Evolutionary conservation across 2,797 vertebrate genomes (phyloP), one percentile per base, ranked within the genome.

Genomic region (Harpagifer antarcticus): DNA sequence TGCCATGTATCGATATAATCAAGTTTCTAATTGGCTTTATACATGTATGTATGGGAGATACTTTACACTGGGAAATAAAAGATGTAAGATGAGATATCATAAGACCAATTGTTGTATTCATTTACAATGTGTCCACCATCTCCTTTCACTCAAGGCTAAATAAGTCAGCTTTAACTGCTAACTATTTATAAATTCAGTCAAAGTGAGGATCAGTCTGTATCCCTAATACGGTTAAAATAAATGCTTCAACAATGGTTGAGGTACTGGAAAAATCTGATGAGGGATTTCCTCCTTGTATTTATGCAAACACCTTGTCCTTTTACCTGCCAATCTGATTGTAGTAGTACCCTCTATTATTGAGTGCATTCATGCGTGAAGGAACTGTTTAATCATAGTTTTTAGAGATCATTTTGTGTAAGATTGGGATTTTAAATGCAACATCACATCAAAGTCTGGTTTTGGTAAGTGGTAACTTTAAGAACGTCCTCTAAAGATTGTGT

Each of bases 291-390:
- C 17, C 54, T 13, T 50, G n/a, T 10, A 58, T 61, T 42, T 20
- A 31, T 16, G 43, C 9, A 37, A 44, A 44, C 47, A 49, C 3
- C 0, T 17, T 49, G 19, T 55, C 33, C 0, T 2, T 49, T 43
- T 50, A 57, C 13, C 72, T 61, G 19, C 13, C 6, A 13, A 54
- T 16, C 9, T 33, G n/a, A 47, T 74, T 73, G 33, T 55, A 15
- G 31, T 19, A 44, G 44, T 66, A 17, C 48, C 49, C 27, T 48
- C 5, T 10, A 68, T 42, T 54, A 5, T 13, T 68, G 3, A 52
- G 6, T 37, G 11, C 45, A 74, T 12, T 27, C 27, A 27, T 27
- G 27, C 4, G 7, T 58, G n/a, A 65, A 50, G 6, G 2, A n/a
- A 20, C 15, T 1, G 0, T 31, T 0, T 31, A 16, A 19, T 0